Percentiles rank a stretch among this genome's conserved stretches.
Conservation (phyloP, 2,113 vertebrate genomes). For the Sinosuthora webbiana region DNA sequence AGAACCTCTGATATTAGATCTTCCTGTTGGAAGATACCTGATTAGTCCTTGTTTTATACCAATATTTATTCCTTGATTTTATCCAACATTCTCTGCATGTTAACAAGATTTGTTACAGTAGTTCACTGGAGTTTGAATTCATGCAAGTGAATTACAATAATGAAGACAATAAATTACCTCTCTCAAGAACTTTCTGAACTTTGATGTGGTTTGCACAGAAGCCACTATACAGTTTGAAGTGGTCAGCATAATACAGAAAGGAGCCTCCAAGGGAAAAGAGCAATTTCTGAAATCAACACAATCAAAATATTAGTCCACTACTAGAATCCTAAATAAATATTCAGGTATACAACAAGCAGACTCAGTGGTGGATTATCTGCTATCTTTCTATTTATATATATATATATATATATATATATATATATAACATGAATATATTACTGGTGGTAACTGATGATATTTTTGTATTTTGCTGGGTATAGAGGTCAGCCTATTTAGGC, state of each 20-base stretch:
- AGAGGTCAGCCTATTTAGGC: neutral
- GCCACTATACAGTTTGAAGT: conserved; percentile 98
- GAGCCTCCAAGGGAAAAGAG: conserved; percentile 96
- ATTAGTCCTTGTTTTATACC: neutral
- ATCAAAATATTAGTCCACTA: neutral
- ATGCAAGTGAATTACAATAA: neutral
- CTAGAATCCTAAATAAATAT: neutral
- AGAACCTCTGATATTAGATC: neutral
- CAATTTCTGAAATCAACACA: conserved; percentile 83
- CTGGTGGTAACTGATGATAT: neutral
- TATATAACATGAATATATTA: neutral
- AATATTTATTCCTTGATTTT: neutral
- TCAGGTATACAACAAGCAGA: neutral
- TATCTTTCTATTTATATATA: neutral
- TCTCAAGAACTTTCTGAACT: conserved; percentile 96
- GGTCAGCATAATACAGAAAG: conserved; percentile 97
- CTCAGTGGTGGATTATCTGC: neutral
- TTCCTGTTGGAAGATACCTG: neutral
- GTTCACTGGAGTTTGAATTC: neutral
- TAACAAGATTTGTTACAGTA: neutral
- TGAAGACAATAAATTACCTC: conserved; percentile 79
- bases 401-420: no score
- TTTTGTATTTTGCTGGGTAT: neutral
- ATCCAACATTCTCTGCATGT: neutral
- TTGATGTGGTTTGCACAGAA: conserved; percentile 98